Evolutionary conservation across 2,113 vertebrate genomes (phyloP).

Genomic region (Larimichthys crocea): DNA sequence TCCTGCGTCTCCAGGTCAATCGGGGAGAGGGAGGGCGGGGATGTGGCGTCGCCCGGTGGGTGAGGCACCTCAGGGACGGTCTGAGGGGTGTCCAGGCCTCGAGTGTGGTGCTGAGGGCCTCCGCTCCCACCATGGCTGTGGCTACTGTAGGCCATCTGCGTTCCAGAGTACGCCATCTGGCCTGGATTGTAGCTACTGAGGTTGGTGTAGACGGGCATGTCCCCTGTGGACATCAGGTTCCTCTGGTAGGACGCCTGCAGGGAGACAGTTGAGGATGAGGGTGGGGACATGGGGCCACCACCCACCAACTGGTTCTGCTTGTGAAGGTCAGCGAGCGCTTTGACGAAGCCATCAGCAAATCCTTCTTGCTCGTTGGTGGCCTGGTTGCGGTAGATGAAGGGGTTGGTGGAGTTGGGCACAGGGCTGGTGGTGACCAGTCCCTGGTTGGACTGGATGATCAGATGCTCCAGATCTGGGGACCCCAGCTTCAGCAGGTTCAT

Average conservation of each 20-base stretch:
- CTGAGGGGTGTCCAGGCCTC: conserved; percentile 90
- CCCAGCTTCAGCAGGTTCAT: conserved; percentile 90
- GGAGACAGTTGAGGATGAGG: conserved; percentile 57
- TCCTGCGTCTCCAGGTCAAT: conserved; percentile 96
- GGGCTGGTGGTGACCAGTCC: conserved; percentile 89
- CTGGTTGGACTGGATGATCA: conserved; percentile 93
- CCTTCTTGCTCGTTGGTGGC: conserved; percentile 92
- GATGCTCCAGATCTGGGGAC: conserved; percentile 92
- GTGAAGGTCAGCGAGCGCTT: conserved; percentile 94
- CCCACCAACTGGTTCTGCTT: conserved; percentile 92
- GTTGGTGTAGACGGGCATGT: conserved; percentile 89
- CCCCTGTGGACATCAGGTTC: conserved; percentile 68
- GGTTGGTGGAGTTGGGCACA: conserved; percentile 72
- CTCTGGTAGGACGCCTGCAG: conserved; percentile 70
- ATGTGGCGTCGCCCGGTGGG: conserved; percentile 82
- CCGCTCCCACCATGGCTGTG: conserved; percentile 40
- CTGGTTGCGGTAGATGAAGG: conserved; percentile 88
- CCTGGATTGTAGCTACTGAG: conserved; percentile 77
- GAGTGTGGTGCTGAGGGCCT: conserved; percentile 44
- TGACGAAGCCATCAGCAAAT: conserved; percentile 95
- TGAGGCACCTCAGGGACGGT: conserved; percentile 93
- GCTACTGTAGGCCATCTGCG: conserved; percentile 73
- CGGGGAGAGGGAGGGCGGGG: conserved; percentile 88
- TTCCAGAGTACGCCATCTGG: conserved; percentile 60
- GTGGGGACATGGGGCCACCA: conserved; percentile 60